Base-by-base conservation (phyloP, 2,888 invertebrate genomes). In the Hyposoter dolosus region DNA sequence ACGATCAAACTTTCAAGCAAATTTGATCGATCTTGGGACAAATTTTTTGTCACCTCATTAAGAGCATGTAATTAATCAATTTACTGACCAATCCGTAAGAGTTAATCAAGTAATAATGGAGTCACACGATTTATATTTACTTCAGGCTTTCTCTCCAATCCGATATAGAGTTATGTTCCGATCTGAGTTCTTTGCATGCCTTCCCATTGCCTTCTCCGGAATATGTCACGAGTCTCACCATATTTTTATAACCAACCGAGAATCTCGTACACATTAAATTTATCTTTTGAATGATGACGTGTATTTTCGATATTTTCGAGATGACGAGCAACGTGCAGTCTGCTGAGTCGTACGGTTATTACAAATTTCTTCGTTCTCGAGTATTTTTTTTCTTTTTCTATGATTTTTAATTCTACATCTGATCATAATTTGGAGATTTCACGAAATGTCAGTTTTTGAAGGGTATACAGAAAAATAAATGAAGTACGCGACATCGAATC, bases 161-260 rank as follows among this genome's bases (percentile, higher is more conserved):
- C 23, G 79, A 56, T 19, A 69, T 60, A 15, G 77, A 43, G 76
- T 78, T 79, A 85, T 82, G 63, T 65, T 82, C 69, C 53, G 85
- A 80, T 5, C 47, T 68, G 23, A 53, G 60, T 50, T 47, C 50
- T 10, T 50, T 60, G 50, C 66, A 68, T 76, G 71, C 50, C 50
- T 79, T 75, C 5, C 68, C 56, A 35, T 71, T 32, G n/a, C 40
- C 66, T 28, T 85, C 79, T 12, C 60, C 78, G 66, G 85, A 72
- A 85, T 85, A 82, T 50, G 68, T 84, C 53, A 88, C 78, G 63
- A 87, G 82, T 75, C 77, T 83, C 56, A 85, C 82, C 87, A 87
- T 88, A n/a, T 72, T 85, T 81, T 83, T 71, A 79, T 71, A 45
- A 76, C 50, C 71, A 66, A 82, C 19, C 19, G 12, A 32, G 17